Evolutionary conservation across 2,888 invertebrate genomes (phyloP).

Genomic region (Phymatocera aterrima): DNA sequence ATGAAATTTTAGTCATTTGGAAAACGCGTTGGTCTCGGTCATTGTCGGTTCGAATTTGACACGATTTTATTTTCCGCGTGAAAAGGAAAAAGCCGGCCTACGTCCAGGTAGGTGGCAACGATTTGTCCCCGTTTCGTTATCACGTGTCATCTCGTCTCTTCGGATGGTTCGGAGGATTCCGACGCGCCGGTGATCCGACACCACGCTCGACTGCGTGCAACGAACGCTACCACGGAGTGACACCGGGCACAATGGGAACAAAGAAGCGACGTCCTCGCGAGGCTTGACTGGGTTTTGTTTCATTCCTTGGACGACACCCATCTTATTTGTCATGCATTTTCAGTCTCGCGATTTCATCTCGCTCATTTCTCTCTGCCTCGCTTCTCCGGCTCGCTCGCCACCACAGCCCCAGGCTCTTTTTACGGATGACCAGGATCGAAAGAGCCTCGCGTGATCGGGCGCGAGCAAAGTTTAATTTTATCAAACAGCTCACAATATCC

Average conservation of each 20-base stretch:
- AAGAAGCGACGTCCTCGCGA: slow-evolving; percentile 65
- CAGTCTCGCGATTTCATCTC: slow-evolving; percentile 34
- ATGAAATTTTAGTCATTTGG: not conserved
- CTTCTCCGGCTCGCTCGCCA: not conserved
- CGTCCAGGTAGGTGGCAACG: slow-evolving; percentile 74
- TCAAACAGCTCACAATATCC: slow-evolving; percentile 20
- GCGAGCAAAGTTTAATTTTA: slow-evolving; percentile 2
- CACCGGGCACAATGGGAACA: slow-evolving; percentile 73
- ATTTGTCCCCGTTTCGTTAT: slow-evolving; percentile 72
- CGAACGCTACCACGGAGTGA: slow-evolving; percentile 69
- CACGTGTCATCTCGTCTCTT: slow-evolving; percentile 68
- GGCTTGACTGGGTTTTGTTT: slow-evolving; percentile 67
- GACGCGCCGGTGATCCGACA: slow-evolving; percentile 70
- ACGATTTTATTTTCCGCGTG: not conserved
- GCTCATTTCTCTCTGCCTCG: slow-evolving; percentile 34
- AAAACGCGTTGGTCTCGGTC: not conserved
- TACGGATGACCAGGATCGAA: slow-evolving; percentile 22
- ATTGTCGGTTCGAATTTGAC: not conserved
- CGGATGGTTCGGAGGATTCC: slow-evolving; percentile 8
- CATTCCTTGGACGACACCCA: slow-evolving; percentile 69
- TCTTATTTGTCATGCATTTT: slow-evolving; percentile 65
- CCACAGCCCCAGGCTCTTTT: not conserved
- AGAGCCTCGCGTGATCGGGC: slow-evolving; percentile 13
- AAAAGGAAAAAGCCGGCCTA: slow-evolving; percentile 63
- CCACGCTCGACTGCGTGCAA: slow-evolving; percentile 64